Percentiles rank a stretch among this genome's conserved stretches.
These are phyloP conservation scores for Panthera uncia DNA, from an alignment of 2,113 vertebrate genomes.

Conservation along the genomic window DNA sequence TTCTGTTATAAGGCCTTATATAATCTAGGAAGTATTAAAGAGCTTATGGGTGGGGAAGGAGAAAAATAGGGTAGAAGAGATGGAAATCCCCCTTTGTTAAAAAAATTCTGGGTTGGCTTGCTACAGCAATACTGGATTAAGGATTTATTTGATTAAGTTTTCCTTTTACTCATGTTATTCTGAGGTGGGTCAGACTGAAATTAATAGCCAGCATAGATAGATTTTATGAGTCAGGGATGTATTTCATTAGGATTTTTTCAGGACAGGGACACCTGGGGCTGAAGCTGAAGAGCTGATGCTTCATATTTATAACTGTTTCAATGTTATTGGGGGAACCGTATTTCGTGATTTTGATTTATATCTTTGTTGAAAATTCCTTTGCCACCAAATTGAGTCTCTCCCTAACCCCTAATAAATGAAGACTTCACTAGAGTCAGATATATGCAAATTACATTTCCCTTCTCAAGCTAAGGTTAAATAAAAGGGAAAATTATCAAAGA, in stretches of 20 bases:
- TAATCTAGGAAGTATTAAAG: not conserved
- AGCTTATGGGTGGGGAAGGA: not conserved
- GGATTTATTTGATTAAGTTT: constrained; percentile 45
- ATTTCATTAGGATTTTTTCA: not conserved
- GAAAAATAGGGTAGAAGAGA: not conserved
- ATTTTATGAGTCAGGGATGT: constrained; percentile 29
- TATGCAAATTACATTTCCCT: constrained; percentile 54
- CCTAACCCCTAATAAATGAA: constrained; percentile 18
- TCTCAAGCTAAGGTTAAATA: constrained; percentile 68
- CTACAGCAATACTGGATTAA: not conserved
- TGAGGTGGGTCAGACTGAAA: constrained; percentile 37
- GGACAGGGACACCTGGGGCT: not conserved
- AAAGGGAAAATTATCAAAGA: constrained; percentile 61
- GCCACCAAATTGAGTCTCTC: constrained; percentile 5
- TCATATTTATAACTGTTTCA: constrained; percentile 4
- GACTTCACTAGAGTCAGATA: constrained; percentile 54
- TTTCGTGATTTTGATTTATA: constrained; percentile 32
- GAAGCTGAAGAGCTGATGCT: not conserved
- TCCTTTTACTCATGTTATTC: constrained; percentile 48
- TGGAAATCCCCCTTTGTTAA: not conserved
- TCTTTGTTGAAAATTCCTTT: constrained; percentile 45
- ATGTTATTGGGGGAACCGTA: not conserved
- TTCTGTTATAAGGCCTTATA: constrained; percentile 4
- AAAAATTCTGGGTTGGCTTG: constrained; percentile 29
- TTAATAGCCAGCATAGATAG: constrained; percentile 16